Percentiles rank a stretch among this genome's conserved stretches.
phyloP scores from a whole-genome alignment of 2,888 invertebrate species.

The Thera obeliscata region DNA sequence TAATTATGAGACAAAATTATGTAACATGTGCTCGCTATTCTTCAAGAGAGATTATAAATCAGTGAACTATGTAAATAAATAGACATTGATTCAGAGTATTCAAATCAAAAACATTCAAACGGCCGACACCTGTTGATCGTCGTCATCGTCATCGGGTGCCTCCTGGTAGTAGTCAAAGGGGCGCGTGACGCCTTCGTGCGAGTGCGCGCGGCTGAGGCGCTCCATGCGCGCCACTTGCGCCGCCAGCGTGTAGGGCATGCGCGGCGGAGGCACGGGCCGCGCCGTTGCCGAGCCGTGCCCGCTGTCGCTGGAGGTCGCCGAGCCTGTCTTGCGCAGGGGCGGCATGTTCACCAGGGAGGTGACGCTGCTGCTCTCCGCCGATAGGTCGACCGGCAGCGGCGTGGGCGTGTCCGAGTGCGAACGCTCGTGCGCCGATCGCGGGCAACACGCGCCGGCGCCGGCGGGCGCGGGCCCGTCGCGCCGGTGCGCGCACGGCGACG shows the following conservation, averaged over 20 bases:
- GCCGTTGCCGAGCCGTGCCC: conserved; percentile 91
- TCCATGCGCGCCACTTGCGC: conserved; percentile 94
- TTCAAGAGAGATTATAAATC: conserved; percentile 81
- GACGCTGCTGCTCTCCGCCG: conserved; percentile 97
- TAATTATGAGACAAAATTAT: conserved; percentile 67
- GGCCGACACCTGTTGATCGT: conserved; percentile 82
- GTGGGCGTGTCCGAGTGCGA: conserved; percentile 96
- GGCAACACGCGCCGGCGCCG: conserved; percentile 69
- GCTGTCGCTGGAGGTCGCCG: conserved; percentile 96
- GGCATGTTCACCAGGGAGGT: conserved; percentile 94
- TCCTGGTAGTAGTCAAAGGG: conserved; percentile 88
- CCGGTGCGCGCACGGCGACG: conserved; percentile 87
- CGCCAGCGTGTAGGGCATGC: conserved; percentile 92
- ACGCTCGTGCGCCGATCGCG: conserved; percentile 91
- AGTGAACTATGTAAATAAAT: conserved; percentile 72
- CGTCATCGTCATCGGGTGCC: conserved; percentile 79
- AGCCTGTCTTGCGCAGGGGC: conserved; percentile 94
- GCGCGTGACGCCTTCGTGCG: conserved; percentile 93
- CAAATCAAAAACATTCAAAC: conserved; percentile 62
- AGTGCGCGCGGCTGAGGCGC: conserved; percentile 92
- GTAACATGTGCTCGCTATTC: conserved; percentile 80
- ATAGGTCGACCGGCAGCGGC: conserved; percentile 93
- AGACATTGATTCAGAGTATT: conserved; percentile 74
- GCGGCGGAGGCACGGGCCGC: conserved; percentile 88
- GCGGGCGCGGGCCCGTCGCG: conserved; percentile 83